Base-by-base conservation (phyloP, 2,113 vertebrate species). In the Oostethus manadensis region DNA sequence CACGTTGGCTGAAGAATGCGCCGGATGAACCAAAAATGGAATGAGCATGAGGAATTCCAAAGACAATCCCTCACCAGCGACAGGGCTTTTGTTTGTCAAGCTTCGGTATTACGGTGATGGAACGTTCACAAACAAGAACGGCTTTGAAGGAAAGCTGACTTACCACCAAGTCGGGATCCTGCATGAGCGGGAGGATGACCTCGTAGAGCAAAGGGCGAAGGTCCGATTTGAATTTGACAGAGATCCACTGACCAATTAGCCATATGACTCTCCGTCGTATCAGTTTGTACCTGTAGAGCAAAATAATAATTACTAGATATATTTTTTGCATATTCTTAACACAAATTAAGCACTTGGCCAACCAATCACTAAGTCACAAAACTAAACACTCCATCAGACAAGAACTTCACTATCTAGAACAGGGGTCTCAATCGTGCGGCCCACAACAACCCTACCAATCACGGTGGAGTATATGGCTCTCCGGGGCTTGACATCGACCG, bases 161-260 rank as follows among this genome's bases (percentile, higher is more conserved):
- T 89, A 99, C 96, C 91, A 98, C 97, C 71, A 98, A 92, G 73
- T 99, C 96, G 3, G 92, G 92, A 69, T 99, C 97, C 82, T 98
- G 97, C 90, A 99, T 92, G 67, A 98, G 92, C 74, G 82, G 93
- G 71, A 93, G 75, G 79, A 99, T 95, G 70, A 93, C 91, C 76
- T 96, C 93, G 51, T 98, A 99, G 1, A 98, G 89, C 81, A 96
- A 83, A 70, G 97, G 97, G 70, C 95, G 93, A 66, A 97, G 89
- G 58, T 98, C 95, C 2, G 94, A 91, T 69, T 96, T 96, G 79
- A 98, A 98, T 88, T 97, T 98, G 78, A 99, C 95, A 49, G 96
- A 92, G 86, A 98, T 93, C 97, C 97, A 99, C 79, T 96, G 95
- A 76, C 96, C 97, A 65, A 98, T 94, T 64, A 99, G 87, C 97